Base-by-base conservation (phyloP, 2,797 vertebrate species). In the Aldrovandia affinis region DNA sequence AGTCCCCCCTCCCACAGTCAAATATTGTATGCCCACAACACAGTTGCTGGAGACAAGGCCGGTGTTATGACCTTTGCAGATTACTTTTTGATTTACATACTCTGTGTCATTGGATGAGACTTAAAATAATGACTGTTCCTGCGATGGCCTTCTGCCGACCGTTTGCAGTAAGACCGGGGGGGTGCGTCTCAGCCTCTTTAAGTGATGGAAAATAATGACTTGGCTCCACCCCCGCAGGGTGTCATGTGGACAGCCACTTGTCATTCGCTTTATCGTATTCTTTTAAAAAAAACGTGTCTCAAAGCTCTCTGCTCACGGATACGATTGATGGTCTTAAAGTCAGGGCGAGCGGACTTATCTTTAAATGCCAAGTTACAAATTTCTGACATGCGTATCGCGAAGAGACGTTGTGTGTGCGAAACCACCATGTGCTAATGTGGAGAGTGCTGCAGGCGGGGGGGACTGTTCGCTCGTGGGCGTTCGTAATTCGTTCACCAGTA, bases 31-130 rank as follows among this genome's bases (percentile, higher is more conserved):
- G 14, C 15, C 68, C 33, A 42, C 33, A 73, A 65, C 28, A 42
- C 36, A 39, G 15, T 22, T 20, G 5, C 36, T 39, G 36, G 5
- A 36, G 28, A 3, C 12, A 10, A 14, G 12, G 22, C 65, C 30
- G n/a, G 3, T 36, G n/a, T 61, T 33, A 15, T 68, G 47, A 50
- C 47, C 36, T 73, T 73, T 33, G 68, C 20, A 39, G 18, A 73
- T 73, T 30, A 39, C 68, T 70, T 70, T 70, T 14, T 73, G 68
- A 33, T 73, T 73, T 42, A 73, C 15, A 73, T 73, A 73, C 61
- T 39, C 68, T 3, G 36, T 39, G 68, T 73, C 68, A 73, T 33
- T 36, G 36, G 36, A 73, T 42, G 36, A 39, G 39, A 18, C 15
- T 73, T 18, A 36, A 68, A 39, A 39, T 7, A 0, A 39, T 65